These are phyloP conservation scores for Micromussa lordhowensis DNA, from an alignment of 92 coral and sea anemone species.

Conservation along the genomic window DNA sequence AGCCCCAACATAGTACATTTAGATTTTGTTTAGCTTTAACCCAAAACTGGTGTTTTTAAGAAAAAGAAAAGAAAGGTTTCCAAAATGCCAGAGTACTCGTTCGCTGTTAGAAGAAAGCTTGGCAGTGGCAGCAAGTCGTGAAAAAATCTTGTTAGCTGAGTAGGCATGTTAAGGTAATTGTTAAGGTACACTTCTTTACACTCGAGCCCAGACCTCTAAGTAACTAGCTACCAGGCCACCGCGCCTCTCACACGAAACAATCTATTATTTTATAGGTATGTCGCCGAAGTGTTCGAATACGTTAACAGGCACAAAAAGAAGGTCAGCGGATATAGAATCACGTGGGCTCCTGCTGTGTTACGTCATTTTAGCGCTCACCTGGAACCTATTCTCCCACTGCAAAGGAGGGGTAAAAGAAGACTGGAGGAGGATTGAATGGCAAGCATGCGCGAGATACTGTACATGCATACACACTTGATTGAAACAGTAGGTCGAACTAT, in stretches of 20 bases:
- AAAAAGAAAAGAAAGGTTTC: background rate
- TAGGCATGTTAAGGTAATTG: background rate
- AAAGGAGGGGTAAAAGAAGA: background rate
- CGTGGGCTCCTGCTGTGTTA: slow-evolving; percentile 72
- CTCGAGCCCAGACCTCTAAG: background rate
- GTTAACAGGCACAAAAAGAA: slow-evolving; percentile 42
- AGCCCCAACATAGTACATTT: background rate
- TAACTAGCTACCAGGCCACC: background rate
- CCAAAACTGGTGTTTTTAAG: background rate
- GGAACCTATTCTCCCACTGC: slow-evolving; percentile 43
- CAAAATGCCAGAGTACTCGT: no score
- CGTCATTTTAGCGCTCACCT: slow-evolving; percentile 78
- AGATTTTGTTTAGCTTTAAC: background rate
- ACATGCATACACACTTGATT: no score
- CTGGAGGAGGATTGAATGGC: background rate
- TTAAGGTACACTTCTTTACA: background rate
- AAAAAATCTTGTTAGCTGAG: background rate
- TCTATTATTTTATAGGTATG: slow-evolving; percentile 47
- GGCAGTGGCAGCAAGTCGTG: background rate
- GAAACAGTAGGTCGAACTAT: no score
- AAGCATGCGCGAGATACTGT: background rate
- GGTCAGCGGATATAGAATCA: slow-evolving; percentile 53
- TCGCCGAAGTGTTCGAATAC: slow-evolving; percentile 73
- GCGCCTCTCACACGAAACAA: background rate
- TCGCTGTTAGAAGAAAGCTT: no score